These are phyloP conservation scores for Proterorhinus semilunaris DNA, from an alignment of 2,113 vertebrate species.

Conservation along the genomic window DNA sequence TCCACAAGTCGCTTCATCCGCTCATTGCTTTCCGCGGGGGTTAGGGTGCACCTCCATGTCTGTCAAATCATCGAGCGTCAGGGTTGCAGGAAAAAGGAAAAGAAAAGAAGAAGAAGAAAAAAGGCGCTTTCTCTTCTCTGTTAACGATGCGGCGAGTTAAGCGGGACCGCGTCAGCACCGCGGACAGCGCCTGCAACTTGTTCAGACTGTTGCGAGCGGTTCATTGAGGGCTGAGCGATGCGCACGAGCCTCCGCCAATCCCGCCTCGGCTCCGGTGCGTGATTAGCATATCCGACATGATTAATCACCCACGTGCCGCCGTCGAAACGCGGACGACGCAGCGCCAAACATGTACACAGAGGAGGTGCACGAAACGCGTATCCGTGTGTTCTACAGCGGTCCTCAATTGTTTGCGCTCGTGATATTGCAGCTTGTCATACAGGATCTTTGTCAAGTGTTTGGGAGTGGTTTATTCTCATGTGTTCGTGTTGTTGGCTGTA, in stretches of 20 bases:
- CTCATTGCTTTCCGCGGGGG: conserved; percentile 7
- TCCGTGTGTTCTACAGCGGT: neutral
- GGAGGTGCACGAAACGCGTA: neutral
- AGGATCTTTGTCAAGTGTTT: no score
- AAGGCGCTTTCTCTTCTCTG: conserved; percentile 8
- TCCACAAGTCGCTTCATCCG: conserved; percentile 43
- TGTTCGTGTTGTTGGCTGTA: no score
- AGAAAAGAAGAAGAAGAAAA: neutral
- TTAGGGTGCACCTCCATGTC: neutral
- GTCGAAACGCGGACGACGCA: conserved; percentile 4
- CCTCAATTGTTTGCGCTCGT: no score
- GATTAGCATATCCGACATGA: conserved; percentile 20
- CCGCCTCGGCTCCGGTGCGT: conserved; percentile 7
- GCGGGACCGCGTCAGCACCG: conserved; percentile 48
- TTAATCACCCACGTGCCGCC: conserved; percentile 47
- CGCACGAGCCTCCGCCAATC: conserved; percentile 22
- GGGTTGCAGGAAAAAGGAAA: neutral
- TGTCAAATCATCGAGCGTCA: conserved; percentile 13
- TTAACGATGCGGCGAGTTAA: conserved; percentile 21
- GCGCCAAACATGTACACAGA: neutral
- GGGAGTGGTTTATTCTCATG: no score
- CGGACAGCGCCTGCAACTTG: conserved; percentile 54
- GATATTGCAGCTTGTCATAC: no score
- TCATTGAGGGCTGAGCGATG: conserved; percentile 23
- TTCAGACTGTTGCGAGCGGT: conserved; percentile 7